phyloP scores from a whole-genome alignment of 2,888 invertebrate genomes.

The Drosophila neonasuta region DNA sequence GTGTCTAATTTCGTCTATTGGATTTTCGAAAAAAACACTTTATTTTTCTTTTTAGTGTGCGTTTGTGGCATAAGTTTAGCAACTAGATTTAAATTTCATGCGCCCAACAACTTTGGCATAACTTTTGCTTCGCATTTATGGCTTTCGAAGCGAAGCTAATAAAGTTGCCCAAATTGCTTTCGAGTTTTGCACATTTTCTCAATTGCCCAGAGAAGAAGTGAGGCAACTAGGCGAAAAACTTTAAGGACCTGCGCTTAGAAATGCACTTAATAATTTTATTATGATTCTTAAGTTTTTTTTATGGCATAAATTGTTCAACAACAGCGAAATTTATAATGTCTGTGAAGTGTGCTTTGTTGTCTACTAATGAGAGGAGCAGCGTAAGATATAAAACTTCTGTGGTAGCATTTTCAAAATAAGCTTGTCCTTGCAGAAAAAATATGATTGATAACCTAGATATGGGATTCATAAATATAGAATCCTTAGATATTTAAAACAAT shows the following conservation, averaged over 20 bases:
- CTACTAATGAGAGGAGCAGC: neutral
- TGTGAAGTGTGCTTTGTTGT: neutral
- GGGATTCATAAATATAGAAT: no score
- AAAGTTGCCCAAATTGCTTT: conserved; percentile 37
- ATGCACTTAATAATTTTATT: conserved; percentile 6
- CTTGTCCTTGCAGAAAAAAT: no score
- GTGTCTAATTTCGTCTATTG: conserved; percentile 25
- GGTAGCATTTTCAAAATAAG: no score
- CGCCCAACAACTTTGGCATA: conserved; percentile 37
- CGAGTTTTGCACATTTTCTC: conserved; percentile 24
- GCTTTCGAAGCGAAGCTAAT: conserved; percentile 31
- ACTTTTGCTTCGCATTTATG: conserved; percentile 39
- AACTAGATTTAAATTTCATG: conserved; percentile 45
- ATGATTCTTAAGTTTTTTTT: neutral
- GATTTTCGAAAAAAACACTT: neutral
- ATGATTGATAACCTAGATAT: no score
- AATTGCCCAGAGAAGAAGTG: conserved; percentile 8
- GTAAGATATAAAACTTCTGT: no score
- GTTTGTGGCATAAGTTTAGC: conserved; percentile 34
- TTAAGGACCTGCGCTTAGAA: neutral
- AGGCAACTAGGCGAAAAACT: neutral
- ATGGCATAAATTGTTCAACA: neutral
- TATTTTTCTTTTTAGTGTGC: conserved; percentile 14
- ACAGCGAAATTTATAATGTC: neutral
- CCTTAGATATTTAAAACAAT: no score